Conservation (phyloP, 2,113 vertebrate genomes). For the Lasiurus borealis region DNA sequence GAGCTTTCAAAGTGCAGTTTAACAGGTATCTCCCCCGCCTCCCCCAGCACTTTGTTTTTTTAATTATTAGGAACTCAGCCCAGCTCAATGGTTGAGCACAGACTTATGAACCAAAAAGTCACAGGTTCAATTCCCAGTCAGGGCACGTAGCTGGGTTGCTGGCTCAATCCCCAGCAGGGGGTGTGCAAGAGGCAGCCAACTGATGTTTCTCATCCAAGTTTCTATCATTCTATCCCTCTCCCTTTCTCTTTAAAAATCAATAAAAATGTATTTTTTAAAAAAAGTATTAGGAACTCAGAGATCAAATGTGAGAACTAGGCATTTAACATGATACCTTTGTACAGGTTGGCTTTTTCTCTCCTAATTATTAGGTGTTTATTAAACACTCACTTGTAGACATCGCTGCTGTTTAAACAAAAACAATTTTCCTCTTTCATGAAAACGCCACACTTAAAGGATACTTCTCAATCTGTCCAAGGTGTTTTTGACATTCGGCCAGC, state of each 20-base stretch:
- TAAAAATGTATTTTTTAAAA: too few relatives aligned
- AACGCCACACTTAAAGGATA: conserved; percentile 89
- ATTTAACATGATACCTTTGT: rapidly evolving
- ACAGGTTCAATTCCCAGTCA: too few relatives aligned
- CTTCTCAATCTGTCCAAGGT: conserved; percentile 93
- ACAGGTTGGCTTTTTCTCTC: neutral
- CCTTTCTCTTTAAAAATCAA: too few relatives aligned
- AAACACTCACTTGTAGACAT: neutral
- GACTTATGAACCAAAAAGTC: too few relatives aligned
- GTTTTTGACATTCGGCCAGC: conserved; percentile 96
- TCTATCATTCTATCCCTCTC: too few relatives aligned
- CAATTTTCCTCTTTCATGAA: rapidly evolving
- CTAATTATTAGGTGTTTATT: neutral
- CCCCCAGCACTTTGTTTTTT: too few relatives aligned
- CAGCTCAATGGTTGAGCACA: too few relatives aligned
- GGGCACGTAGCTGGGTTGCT: too few relatives aligned
- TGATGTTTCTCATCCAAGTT: too few relatives aligned
- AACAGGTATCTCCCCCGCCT: too few relatives aligned
- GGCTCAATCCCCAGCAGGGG: too few relatives aligned
- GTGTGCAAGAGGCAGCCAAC: too few relatives aligned
- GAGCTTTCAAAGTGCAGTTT: neutral
- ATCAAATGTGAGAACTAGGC: neutral
- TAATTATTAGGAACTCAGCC: neutral
- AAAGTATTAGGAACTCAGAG: neutral
- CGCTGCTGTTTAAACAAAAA: neutral